Evolutionary conservation across 1,140 invertebrate species (phyloP), one percentile per base, ranked within the genome.

Genomic region (Samia ricini): DNA sequence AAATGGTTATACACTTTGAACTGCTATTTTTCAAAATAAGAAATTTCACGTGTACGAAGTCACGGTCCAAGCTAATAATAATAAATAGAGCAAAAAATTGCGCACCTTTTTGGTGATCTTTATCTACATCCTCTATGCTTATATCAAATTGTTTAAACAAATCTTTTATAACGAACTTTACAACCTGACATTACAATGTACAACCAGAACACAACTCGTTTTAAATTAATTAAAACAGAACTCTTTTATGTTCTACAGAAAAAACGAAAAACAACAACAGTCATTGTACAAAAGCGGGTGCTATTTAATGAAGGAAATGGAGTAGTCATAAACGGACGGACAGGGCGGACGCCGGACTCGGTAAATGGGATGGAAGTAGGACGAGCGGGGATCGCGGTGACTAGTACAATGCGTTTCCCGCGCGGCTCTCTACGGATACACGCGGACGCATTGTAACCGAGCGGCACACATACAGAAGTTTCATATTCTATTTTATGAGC

Each of bases 311-410:
- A 68, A 76, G 77, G 71, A 82, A 83, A 83, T 77, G 70, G 62
- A 75, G 63, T 63, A 72, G 71, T 69, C 66, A 74, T 66, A 72
- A 79, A 71, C 56, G 68, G 60, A 62, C 50, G 68, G 69, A 69
- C 65, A 71, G 72, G 56, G 67, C 63, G 66, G 66, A 69, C 66
- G 66, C 74, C 69, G 74, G 65, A 72, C 75, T 76, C 63, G 62
- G 72, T 68, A 73, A 77, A 76, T 70, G 77, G 71, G 66, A 70
- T 65, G 68, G 68, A 83, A 82, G 74, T 85, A 72, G 81, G 75
- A 63, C 77, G 72, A 52, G 60, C 61, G 72, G 50, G 71, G 69
- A 64, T 67, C 63, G 51, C 20, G 26, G 26, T 5, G 61, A 33
- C 26, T n/a, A 59, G 71, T 56, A 84, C 83, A 84, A 82, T 80